Evolutionary conservation across 2,888 invertebrate genomes (phyloP), one percentile per base, ranked within the genome.

Genomic region (Nephrotoma appendiculata): DNA sequence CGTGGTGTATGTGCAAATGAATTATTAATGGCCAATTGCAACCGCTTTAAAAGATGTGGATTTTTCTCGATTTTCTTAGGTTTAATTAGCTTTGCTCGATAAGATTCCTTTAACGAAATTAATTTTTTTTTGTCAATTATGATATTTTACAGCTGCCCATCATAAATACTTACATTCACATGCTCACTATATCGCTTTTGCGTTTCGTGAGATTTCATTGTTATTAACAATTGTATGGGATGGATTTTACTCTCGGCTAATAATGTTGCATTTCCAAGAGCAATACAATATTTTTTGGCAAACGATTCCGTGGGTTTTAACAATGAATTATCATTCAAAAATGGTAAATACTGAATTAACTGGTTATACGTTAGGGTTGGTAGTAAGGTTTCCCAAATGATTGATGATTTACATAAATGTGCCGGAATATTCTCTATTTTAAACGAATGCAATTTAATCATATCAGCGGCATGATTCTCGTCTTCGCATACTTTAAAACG

Each of bases 321-420:
- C 43, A 86, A 42, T 15, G 3, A 7, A 86, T 7, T 41, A 86
- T 86, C 86, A 57, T 86, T 86, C 11, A 86, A 86, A 44, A 86
- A 41, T 86, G 86, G 52, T n/a, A 86, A 15, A 57, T 52, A 52
- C 0, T 52, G n/a, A 9, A 86, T 41, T 57, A 86, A 42, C n/a
- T 86, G 52, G 6, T 52, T 52, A 57, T 41, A 86, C 0, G 41
- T 86, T n/a, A 52, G 41, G 5, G 42, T 52, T 86, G 86, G n/a
- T 41, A 86, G 42, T 41, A 41, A 6, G 15, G 52, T 15, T 57
- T 86, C 41, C 86, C 86, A 86, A 57, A 52, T 52, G 5, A 5
- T 1, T n/a, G 86, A 42, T 7, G 41, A 86, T 44, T 86, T 43
- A 7, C 41, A 7, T 52, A 86, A 86, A 86, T 86, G 52, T 31